phyloP scores from a whole-genome alignment of 2,113 vertebrate species.

The Polypterus bichir region DNA sequence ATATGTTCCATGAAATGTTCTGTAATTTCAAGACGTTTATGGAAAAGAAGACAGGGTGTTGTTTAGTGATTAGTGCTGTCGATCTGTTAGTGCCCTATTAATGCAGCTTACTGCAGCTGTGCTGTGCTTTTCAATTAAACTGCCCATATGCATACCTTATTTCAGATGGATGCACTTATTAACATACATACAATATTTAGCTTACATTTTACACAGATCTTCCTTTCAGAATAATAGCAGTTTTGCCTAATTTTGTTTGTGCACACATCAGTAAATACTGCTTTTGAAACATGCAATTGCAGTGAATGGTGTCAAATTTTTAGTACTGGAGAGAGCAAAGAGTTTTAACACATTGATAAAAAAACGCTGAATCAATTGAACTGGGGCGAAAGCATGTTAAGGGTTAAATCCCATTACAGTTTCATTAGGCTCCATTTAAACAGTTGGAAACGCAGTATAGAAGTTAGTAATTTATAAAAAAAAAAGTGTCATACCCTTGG shows the following conservation, averaged over 20 bases:
- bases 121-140: slow-evolving; percentile 63
- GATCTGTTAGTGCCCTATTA: slow-evolving; percentile 31
- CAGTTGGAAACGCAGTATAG: background rate
- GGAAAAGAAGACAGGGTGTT: slow-evolving; percentile 5
- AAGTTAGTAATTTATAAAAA: background rate
- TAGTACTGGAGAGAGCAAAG: no score
- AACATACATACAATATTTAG: no score
- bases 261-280: no score
- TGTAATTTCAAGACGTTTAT: slow-evolving; percentile 3
- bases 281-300: no score
- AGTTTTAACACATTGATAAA: no score
- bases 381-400: no score
- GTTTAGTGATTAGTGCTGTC: slow-evolving; percentile 42
- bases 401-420: background rate
- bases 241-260: no score
- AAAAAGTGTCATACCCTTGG: background rate
- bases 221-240: no score
- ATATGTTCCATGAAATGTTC: background rate
- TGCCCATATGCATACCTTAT: slow-evolving; percentile 42
- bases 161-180: background rate
- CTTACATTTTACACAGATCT: no score
- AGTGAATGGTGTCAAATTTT: no score
- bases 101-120: slow-evolving; percentile 52
- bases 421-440: slow-evolving; percentile 1
- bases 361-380: no score